Evolutionary conservation across 2,113 vertebrate species (phyloP).

Genomic region (Oriolus oriolus): DNA sequence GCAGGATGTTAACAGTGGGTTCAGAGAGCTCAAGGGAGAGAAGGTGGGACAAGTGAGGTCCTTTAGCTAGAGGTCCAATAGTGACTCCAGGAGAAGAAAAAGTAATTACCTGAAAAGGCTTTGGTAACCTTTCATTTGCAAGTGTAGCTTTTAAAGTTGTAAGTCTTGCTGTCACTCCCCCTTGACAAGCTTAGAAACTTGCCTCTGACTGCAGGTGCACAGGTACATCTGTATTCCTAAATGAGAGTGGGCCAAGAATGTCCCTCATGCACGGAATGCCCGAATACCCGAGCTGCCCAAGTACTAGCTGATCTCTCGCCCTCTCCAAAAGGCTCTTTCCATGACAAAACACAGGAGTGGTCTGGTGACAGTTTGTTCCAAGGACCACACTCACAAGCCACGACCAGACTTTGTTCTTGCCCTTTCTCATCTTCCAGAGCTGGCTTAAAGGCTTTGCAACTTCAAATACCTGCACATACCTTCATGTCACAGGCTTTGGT

Average conservation of each 20-base stretch:
- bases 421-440: background rate
- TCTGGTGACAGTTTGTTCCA: background rate
- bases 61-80: background rate
- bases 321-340: background rate
- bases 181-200: background rate
- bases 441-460: background rate
- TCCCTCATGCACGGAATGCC: accelerated
- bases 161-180: background rate
- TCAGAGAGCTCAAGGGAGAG: background rate
- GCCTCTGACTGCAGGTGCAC: background rate
- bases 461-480: background rate
- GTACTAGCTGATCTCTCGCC: background rate
- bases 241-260: background rate
- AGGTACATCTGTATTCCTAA: background rate
- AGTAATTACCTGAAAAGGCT: background rate
- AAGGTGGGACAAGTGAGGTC: background rate
- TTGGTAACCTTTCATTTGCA: background rate
- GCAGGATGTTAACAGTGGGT: background rate
- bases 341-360: background rate
- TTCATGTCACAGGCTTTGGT: background rate
- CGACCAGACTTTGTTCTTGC: background rate
- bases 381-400: accelerated
- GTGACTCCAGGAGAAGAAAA: background rate
- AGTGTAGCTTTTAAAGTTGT: background rate
- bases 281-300: background rate